Percentiles rank a stretch among this genome's conserved stretches.
phyloP scores from a whole-genome alignment of 2,113 vertebrate species.

The Carettochelys insculpta region DNA sequence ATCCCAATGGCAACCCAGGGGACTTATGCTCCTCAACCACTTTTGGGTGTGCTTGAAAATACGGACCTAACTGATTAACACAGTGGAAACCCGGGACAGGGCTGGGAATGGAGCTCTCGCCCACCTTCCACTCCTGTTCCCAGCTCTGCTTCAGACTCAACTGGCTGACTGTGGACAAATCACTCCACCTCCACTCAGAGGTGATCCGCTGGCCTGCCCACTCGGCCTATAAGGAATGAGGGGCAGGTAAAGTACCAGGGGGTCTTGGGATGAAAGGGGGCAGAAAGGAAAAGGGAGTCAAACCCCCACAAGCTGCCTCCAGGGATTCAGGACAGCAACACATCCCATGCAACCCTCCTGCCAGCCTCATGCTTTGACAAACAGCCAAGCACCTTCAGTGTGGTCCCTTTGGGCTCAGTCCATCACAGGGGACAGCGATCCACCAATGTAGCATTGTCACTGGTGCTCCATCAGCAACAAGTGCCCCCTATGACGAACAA shows the following conservation, averaged over 20 bases:
- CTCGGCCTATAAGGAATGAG: neutral
- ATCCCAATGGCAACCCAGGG: neutral
- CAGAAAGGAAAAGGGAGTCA: neutral
- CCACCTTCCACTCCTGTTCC: neutral
- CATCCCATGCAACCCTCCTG: neutral
- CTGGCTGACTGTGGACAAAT: neutral
- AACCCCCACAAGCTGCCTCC: neutral
- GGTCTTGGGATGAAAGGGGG: neutral
- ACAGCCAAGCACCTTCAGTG: neutral
- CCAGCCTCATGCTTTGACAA: neutral
- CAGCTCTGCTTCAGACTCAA: neutral
- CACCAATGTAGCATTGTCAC: neutral
- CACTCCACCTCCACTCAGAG: neutral
- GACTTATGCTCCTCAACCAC: neutral
- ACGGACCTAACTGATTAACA: rapidly evolving
- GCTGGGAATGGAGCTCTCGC: rapidly evolving
- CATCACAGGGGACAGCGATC: rapidly evolving
- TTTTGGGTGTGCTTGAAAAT: rapidly evolving
- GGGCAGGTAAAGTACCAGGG: neutral
- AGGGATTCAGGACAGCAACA: neutral
- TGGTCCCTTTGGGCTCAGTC: neutral
- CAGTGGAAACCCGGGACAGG: neutral
- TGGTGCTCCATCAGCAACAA: rapidly evolving
- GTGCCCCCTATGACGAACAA: neutral
- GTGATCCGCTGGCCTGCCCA: neutral